Conservation (phyloP, 2,888 invertebrate genomes). For the Spialia ferax region DNA sequence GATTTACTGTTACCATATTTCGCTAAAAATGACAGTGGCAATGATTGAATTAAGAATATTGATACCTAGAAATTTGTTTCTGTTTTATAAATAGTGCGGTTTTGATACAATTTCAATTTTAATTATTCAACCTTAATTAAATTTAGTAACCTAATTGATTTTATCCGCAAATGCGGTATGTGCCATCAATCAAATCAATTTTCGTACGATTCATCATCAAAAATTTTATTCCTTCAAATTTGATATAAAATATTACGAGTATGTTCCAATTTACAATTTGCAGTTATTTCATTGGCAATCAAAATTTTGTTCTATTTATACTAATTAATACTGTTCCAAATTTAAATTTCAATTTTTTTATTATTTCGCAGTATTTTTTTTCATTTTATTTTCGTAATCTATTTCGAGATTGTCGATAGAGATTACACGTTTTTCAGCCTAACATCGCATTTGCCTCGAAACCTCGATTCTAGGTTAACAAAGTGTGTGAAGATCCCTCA, state of each 20-base stretch:
- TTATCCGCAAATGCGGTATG: not conserved
- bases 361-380: not conserved
- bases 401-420: not conserved
- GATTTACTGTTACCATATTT: not conserved
- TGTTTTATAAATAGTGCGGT: conserved; percentile 14
- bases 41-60: too few species aligned
- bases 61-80: too few species aligned
- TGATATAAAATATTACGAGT: too few species aligned
- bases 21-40: too few species aligned
- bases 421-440: not conserved
- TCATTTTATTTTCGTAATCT: too few species aligned
- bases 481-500: conserved; percentile 20
- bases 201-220: not conserved
- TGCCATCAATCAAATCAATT: conserved; percentile 7
- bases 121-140: conserved; percentile 9
- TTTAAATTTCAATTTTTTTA: not conserved
- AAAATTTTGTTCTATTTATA: too few species aligned
- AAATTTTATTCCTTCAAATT: not conserved
- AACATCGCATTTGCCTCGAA: not conserved
- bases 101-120: not conserved
- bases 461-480: conserved; percentile 19
- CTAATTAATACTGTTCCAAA: too few species aligned
- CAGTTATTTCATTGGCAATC: too few species aligned
- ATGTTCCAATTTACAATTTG: too few species aligned
- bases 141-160: conserved; percentile 9